phyloP scores from a whole-genome alignment of 2,888 invertebrate genomes.

The Monopis laevigella region DNA sequence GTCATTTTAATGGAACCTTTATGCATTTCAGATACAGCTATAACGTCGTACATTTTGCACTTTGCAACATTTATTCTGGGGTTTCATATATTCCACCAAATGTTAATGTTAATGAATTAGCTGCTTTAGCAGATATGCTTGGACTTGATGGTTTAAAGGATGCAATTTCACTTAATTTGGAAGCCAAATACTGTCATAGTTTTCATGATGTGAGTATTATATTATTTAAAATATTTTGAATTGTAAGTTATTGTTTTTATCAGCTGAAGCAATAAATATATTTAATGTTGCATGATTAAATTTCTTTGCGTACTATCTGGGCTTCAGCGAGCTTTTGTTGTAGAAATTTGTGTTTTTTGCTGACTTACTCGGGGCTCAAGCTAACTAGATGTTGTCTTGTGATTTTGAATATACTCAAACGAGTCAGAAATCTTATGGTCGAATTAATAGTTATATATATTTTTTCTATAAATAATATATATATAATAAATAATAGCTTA shows the following conservation, averaged over 20 bases:
- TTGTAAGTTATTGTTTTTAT: constrained; percentile 3
- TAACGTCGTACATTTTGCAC: constrained; percentile 87
- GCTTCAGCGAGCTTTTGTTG: neutral
- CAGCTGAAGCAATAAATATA: constrained; percentile 2
- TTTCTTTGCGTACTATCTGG: neutral
- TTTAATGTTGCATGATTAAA: too few species aligned
- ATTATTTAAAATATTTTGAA: constrained; percentile 5
- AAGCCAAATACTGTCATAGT: constrained; percentile 91
- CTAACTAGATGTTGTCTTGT: too few species aligned
- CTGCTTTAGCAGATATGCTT: constrained; percentile 89
- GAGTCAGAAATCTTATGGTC: too few species aligned
- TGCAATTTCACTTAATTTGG: constrained; percentile 87
- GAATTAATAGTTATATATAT: too few species aligned
- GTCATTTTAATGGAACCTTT: too few species aligned
- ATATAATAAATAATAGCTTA: too few species aligned
- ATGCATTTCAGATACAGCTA: constrained; percentile 84
- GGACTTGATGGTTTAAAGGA: constrained; percentile 92
- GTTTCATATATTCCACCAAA: constrained; percentile 88
- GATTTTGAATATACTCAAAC: too few species aligned
- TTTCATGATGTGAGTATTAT: constrained; percentile 80
- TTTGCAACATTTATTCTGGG: constrained; percentile 95
- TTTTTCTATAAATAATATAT: too few species aligned
- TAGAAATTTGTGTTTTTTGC: neutral
- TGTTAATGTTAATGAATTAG: constrained; percentile 85
- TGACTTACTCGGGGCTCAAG: too few species aligned